Base-by-base conservation (phyloP, 2,113 vertebrate species). In the Triplophysa tibetana region DNA sequence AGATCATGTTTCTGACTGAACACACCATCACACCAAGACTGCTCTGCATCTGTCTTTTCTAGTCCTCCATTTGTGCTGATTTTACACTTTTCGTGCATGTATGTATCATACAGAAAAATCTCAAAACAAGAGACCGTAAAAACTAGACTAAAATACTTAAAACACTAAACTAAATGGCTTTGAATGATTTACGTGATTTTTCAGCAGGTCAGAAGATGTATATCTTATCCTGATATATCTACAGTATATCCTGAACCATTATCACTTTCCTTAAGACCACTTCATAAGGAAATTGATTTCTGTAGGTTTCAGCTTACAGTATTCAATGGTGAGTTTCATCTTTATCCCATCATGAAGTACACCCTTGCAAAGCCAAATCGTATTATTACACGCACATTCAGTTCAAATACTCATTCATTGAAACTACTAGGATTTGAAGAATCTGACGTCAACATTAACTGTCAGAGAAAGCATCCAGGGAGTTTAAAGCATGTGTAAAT, bases 1-100 rank as follows among this genome's bases (percentile, higher is more conserved):
- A 81, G 76, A 75, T 85, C 81, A 62, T 75, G 70, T 83, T 83
- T 81, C 84, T 58, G 66, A 76, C 70, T 52, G 65, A 68, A 13
- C 63, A 75, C 60, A 60, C 67, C 78, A 77, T 12, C 54, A 50
- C 8, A 24, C 24, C 24, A 63, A 75, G 72, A 21, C 76, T 67
- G 21, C 21, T 41, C 60, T 64, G 60, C 75, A 74, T 84, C 50
- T 78, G 66, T 69, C 45, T 10, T 75, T 29, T 75, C 48, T 66
- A 65, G 21, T 65, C 24, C 21, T 75, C 8, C 12, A 56, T 58
- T 58, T 41, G 50, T 21, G 6, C 19, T 67, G 7, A 12, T 67
- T 43, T 67, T 43, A n/a, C 33, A 38, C 33, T 38, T 7, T 38
- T 38, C 6, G 33, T 38, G 29, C 3, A 29, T 29, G 29, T 29